Evolutionary conservation across 2,888 invertebrate genomes (phyloP).

Genomic region (Cosmorhoe ocellata): DNA sequence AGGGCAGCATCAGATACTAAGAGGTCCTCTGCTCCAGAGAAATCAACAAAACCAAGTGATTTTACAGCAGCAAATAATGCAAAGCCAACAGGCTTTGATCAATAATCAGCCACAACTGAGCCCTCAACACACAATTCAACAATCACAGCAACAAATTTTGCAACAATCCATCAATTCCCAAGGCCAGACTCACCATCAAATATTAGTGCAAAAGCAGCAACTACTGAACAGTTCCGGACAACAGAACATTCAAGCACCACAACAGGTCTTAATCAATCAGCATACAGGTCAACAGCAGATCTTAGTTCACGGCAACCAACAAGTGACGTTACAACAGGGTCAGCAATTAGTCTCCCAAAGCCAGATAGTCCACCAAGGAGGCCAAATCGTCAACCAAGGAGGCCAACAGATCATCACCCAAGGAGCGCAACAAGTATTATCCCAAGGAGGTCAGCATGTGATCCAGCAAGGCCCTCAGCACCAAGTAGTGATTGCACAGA

Average conservation of each 20-base stretch:
- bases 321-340: conserved; percentile 73
- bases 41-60: conserved; percentile 79
- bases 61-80: conserved; percentile 82
- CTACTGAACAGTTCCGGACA: conserved; percentile 80
- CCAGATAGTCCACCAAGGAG: conserved; percentile 76
- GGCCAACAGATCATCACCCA: conserved; percentile 74
- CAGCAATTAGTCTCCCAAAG: conserved; percentile 75
- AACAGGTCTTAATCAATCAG: conserved; percentile 77
- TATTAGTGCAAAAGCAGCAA: conserved; percentile 82
- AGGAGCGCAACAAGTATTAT: conserved; percentile 70
- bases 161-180: conserved; percentile 83
- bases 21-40: conserved; percentile 72
- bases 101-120: conserved; percentile 75
- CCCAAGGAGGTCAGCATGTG: conserved; percentile 75
- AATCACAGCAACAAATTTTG: conserved; percentile 82
- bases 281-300: conserved; percentile 77
- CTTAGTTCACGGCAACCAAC: conserved; percentile 76
- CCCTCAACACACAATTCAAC: conserved; percentile 80
- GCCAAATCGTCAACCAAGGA: conserved; percentile 71
- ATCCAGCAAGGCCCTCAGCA: conserved; percentile 77
- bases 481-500: conserved; percentile 75
- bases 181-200: conserved; percentile 78
- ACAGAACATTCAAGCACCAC: conserved; percentile 78
- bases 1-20: conserved; percentile 77
- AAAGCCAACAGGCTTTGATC: conserved; percentile 73